These are phyloP conservation scores for Lepus timidus DNA, from an alignment of 2,113 vertebrate genomes.

Conservation along the genomic window DNA sequence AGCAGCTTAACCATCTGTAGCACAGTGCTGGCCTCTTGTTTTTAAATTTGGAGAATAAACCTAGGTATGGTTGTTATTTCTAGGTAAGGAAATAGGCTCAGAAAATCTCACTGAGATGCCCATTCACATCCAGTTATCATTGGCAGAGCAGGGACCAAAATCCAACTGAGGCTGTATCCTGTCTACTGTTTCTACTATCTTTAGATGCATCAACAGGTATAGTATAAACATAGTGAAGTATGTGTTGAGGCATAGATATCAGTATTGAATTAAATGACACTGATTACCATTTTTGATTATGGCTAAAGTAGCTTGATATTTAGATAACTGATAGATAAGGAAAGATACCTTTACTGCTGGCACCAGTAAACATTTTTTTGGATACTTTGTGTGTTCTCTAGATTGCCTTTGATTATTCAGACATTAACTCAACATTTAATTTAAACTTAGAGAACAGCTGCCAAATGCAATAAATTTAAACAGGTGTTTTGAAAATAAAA, in stretches of 20 bases:
- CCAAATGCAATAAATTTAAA: constrained; percentile 28
- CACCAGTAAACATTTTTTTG: not conserved
- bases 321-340: not conserved
- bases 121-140: not conserved
- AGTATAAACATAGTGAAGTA: not conserved
- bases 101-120: not conserved
- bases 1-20: too few relatives aligned
- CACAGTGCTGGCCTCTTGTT: too few relatives aligned
- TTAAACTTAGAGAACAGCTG: constrained; percentile 41
- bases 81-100: constrained; percentile 18
- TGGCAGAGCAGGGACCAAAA: not conserved
- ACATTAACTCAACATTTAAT: constrained; percentile 27
- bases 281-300: constrained; percentile 39
- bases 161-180: not conserved
- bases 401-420: constrained; percentile 7
- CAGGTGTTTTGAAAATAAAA: constrained; percentile 20
- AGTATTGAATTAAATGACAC: constrained; percentile 29
- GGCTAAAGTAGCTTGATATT: not conserved
- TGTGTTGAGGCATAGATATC: not conserved
- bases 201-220: not conserved
- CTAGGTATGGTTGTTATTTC: not conserved
- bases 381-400: not conserved
- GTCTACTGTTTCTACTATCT: not conserved
- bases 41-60: too few relatives aligned
- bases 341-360: not conserved